Conservation (phyloP, 2,113 vertebrate genomes). For the Stegastes partitus region DNA sequence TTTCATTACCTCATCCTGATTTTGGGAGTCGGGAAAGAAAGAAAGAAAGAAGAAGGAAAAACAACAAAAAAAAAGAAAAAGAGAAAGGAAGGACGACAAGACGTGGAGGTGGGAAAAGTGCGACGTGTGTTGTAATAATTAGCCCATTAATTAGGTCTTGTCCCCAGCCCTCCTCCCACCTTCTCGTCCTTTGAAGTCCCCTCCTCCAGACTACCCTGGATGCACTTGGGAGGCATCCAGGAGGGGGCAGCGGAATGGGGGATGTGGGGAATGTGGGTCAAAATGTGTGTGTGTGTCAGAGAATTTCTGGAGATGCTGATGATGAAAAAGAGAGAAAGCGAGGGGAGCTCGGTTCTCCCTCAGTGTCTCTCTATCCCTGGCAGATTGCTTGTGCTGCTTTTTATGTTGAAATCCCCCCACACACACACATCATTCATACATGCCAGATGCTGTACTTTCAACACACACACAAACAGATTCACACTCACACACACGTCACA, state of each 20-base stretch:
- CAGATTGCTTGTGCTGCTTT: slow-evolving; percentile 38
- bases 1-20: slow-evolving; percentile 38
- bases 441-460: slow-evolving; percentile 51
- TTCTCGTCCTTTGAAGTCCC: slow-evolving; percentile 69
- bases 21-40: background rate
- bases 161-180: slow-evolving; percentile 41
- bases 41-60: background rate
- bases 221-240: slow-evolving; percentile 56
- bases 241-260: slow-evolving; percentile 42
- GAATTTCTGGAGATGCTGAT: slow-evolving; percentile 42
- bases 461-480: slow-evolving; percentile 3
- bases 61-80: background rate
- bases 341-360: slow-evolving; percentile 6
- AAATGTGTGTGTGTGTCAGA: slow-evolving; percentile 18
- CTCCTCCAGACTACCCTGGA: slow-evolving; percentile 55
- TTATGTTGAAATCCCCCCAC: slow-evolving; percentile 30
- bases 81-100: background rate
- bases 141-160: slow-evolving; percentile 63
- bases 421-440: slow-evolving; percentile 38
- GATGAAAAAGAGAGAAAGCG: slow-evolving; percentile 20
- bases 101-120: background rate
- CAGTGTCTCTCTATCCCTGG: slow-evolving; percentile 8
- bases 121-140: slow-evolving; percentile 36
- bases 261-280: slow-evolving; percentile 68
- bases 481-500: slow-evolving; percentile 50